Conservation (phyloP, 2,888 invertebrate species). For the Arctia plantaginis region DNA sequence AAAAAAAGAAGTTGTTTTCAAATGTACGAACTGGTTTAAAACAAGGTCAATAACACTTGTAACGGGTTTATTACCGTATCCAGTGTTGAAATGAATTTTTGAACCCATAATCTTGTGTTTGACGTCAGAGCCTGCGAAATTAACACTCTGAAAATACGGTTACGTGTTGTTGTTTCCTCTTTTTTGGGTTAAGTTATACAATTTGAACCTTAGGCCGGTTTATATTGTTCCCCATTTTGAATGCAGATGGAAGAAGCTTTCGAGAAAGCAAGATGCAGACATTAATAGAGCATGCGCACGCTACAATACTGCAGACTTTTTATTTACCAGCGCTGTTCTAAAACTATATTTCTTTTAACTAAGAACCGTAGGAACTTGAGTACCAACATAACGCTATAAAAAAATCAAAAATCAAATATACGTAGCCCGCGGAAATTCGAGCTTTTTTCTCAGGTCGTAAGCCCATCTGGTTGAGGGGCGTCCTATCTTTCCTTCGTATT, state of each 20-base stretch:
- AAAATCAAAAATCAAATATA: no score
- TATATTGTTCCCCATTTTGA: background rate
- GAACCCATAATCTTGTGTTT: conserved; percentile 2
- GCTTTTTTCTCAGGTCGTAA: no score
- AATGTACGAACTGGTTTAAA: background rate
- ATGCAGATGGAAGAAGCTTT: background rate
- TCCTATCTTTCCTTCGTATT: no score
- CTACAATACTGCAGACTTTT: background rate
- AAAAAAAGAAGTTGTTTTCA: background rate
- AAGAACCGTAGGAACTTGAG: no score
- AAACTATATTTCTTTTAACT: background rate
- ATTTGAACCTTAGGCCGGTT: background rate
- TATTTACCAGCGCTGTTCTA: background rate
- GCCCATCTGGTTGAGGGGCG: no score
- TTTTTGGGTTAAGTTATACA: background rate
- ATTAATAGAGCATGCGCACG: background rate
- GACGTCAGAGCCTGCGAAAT: conserved; percentile 10
- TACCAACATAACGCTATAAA: no score
- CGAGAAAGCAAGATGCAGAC: background rate
- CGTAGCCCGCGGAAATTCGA: no score
- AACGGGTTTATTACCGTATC: conserved; percentile 34
- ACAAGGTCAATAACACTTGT: conserved; percentile 12
- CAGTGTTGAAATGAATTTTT: conserved; percentile 30
- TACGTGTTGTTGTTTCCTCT: background rate
- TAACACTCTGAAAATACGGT: background rate